These are phyloP conservation scores for Thyatira batis DNA, from an alignment of 2,888 invertebrate genomes.

Conservation along the genomic window DNA sequence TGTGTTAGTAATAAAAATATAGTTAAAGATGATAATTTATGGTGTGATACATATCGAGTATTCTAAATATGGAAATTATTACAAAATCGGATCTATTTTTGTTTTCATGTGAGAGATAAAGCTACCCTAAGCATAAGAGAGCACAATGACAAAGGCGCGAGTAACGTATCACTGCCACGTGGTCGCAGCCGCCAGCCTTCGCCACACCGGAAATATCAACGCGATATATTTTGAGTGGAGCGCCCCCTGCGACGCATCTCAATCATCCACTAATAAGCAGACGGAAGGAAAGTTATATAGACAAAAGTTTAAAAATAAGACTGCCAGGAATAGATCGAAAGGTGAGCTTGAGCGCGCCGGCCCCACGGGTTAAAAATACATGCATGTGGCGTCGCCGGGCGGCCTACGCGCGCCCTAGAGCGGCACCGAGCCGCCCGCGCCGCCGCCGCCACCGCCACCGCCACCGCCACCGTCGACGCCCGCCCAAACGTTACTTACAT, in stretches of 20 bases:
- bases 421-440: slow-evolving; percentile 44
- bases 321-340: slow-evolving; percentile 76
- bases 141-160: slow-evolving; percentile 47
- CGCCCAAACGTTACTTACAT: slow-evolving; percentile 29
- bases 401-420: slow-evolving; percentile 58
- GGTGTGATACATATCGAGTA: no score
- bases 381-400: slow-evolving; percentile 53
- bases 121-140: slow-evolving; percentile 40
- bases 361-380: slow-evolving; percentile 74
- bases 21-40: no score
- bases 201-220: slow-evolving; percentile 69
- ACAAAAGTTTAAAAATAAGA: slow-evolving; percentile 80
- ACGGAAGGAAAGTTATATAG: slow-evolving; percentile 80
- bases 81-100: slow-evolving; percentile 1
- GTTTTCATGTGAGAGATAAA: slow-evolving; percentile 7
- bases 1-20: no score
- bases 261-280: slow-evolving; percentile 80
- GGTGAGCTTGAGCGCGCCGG: slow-evolving; percentile 77
- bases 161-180: slow-evolving; percentile 45
- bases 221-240: slow-evolving; percentile 65
- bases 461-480: no score
- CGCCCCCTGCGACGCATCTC: slow-evolving; percentile 81
- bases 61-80: no score
- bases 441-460: slow-evolving; percentile 36
- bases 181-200: slow-evolving; percentile 37